A percentile compares a stretch with the other conserved stretches of the same genome.
Conservation (phyloP, 2,113 vertebrate genomes). For the Chaetura pelagica region DNA sequence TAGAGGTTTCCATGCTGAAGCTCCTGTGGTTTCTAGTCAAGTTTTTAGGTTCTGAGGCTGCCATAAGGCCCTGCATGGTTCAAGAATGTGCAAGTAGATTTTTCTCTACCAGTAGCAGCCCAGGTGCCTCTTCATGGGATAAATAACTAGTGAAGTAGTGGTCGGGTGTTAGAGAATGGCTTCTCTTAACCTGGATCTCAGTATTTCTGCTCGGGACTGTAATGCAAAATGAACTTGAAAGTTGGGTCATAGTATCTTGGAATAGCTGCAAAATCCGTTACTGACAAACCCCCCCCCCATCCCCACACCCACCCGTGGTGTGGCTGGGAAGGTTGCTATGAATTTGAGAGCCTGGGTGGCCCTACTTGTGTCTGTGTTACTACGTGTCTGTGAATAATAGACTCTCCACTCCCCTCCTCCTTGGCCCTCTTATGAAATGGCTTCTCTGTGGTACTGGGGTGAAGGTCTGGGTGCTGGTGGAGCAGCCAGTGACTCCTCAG, state of each 20-base stretch:
- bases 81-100: conserved; percentile 14
- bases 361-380: conserved; percentile 15
- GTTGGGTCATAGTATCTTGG: neutral
- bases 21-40: neutral
- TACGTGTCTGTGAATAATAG: conserved; percentile 38
- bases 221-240: neutral
- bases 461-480: conserved; percentile 68
- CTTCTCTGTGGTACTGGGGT: conserved; percentile 62
- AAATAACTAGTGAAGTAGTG: neutral
- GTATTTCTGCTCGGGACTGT: neutral
- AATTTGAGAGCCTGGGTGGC: conserved; percentile 25
- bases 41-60: neutral
- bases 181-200: neutral
- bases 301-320: neutral
- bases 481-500: conserved; percentile 56
- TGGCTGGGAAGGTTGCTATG: neutral
- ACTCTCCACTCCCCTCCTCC: neutral
- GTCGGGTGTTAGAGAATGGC: neutral
- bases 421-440: neutral
- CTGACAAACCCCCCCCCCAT: neutral
- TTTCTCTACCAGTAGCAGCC: neutral
- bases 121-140: neutral
- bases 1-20: neutral
- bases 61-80: neutral
- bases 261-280: conserved; percentile 8